phyloP scores from a whole-genome alignment of 2,888 invertebrate species.

The Aphelenchoides bicaudatus region DNA sequence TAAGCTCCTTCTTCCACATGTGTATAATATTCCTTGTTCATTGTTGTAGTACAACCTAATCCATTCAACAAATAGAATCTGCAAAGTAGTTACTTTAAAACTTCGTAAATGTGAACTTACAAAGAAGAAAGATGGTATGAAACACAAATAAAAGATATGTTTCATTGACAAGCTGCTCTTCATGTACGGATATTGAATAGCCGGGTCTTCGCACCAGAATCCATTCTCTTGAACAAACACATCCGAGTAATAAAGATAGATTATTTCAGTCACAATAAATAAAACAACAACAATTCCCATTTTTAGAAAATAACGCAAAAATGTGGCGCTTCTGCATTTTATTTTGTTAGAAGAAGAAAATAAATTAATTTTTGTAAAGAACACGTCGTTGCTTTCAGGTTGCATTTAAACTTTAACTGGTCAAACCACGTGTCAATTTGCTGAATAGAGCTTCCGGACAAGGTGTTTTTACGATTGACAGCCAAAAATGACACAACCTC shows the following conservation, averaged over 20 bases:
- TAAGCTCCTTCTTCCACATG: constrained; percentile 9
- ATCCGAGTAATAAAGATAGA: not conserved
- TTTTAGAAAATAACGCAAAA: too few species aligned
- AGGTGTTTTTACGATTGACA: too few species aligned
- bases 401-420: too few species aligned
- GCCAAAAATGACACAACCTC: too few species aligned
- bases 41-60: constrained; percentile 1
- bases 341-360: too few species aligned
- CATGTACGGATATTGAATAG: constrained; percentile 7
- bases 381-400: too few species aligned
- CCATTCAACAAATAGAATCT: not conserved
- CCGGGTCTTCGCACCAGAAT: not conserved
- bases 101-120: not conserved
- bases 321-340: too few species aligned
- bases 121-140: not conserved
- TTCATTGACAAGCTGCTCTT: constrained; percentile 9
- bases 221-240: not conserved
- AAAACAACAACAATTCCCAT: not conserved
- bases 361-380: too few species aligned
- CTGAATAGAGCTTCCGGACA: too few species aligned
- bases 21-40: not conserved
- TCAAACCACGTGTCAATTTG: too few species aligned
- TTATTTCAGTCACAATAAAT: not conserved
- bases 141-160: not conserved
- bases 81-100: not conserved